A percentile compares a stretch with the other conserved stretches of the same genome.
Evolutionary conservation across 2,113 vertebrate genomes (phyloP).

Genomic region (Pogona vitticeps): DNA sequence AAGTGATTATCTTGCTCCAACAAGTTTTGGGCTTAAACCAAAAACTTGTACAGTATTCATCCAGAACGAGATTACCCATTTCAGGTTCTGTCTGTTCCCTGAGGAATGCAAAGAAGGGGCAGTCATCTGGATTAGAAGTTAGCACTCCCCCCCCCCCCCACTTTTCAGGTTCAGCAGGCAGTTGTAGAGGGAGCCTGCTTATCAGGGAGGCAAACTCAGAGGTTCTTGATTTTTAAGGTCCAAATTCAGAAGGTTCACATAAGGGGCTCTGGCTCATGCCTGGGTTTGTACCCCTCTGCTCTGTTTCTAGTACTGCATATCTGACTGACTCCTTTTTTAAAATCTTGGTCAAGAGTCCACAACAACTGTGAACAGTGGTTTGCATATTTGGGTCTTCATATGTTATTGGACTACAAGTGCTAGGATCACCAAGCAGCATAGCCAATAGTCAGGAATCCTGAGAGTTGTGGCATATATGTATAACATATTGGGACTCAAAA

Average conservation of each 20-base stretch:
- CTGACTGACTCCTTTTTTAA: not conserved
- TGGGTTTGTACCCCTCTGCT: no score
- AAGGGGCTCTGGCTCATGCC: no score
- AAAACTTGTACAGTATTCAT: not conserved
- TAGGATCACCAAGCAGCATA: no score
- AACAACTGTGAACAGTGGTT: not conserved
- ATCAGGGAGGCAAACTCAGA: not conserved
- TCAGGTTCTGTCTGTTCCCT: not conserved
- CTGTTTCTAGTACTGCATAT: no score
- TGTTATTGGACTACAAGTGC: not conserved
- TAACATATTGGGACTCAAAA: not conserved
- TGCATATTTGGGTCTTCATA: not conserved
- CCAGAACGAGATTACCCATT: not conserved
- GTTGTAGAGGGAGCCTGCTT: not conserved
- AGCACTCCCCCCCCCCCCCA: not conserved
- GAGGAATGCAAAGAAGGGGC: not conserved
- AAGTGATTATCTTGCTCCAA: not conserved
- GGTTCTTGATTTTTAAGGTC: not conserved
- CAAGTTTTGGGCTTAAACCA: not conserved
- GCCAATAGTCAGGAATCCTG: no score
- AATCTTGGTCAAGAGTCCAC: not conserved
- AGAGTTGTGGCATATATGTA: not conserved
- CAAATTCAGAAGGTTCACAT: not conserved
- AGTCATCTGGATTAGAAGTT: not conserved
- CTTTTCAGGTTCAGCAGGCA: not conserved